These are phyloP conservation scores for Drosophila insularis DNA, from an alignment of 1,140 invertebrate genomes.

Conservation along the genomic window DNA sequence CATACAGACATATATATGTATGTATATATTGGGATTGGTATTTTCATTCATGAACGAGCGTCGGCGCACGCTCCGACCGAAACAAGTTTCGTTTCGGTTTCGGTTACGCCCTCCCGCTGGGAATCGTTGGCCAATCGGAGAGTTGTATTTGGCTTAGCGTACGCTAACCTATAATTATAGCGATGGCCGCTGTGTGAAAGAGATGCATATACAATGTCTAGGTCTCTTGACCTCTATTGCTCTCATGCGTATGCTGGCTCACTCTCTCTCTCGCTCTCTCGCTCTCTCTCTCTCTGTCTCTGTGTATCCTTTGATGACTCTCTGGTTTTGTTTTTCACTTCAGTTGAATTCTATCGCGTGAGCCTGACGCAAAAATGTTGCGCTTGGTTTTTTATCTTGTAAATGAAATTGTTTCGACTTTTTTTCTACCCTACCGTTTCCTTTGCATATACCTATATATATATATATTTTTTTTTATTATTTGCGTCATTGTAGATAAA, in stretches of 20 bases:
- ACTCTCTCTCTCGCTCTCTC: neutral
- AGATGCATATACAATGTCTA: slow-evolving; percentile 38
- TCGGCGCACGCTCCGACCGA: slow-evolving; percentile 33
- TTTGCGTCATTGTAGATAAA: slow-evolving; percentile 9
- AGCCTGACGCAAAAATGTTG: slow-evolving; percentile 31
- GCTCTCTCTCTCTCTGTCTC: neutral
- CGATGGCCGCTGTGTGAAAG: slow-evolving; percentile 78
- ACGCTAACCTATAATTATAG: slow-evolving; percentile 81
- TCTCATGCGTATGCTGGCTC: neutral
- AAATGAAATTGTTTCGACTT: slow-evolving; percentile 12
- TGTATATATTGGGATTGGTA: neutral
- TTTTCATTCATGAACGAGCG: slow-evolving; percentile 57
- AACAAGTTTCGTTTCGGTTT: slow-evolving; percentile 51
- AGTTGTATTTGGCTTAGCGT: slow-evolving; percentile 34
- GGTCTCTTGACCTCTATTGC: slow-evolving; percentile 15
- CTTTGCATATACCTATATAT: slow-evolving; percentile 3
- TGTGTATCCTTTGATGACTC: slow-evolving; percentile 16
- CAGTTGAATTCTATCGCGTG: slow-evolving; percentile 40
- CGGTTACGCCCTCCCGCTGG: slow-evolving; percentile 56
- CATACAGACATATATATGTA: neutral
- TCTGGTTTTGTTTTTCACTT: neutral
- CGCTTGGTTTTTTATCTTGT: slow-evolving; percentile 24
- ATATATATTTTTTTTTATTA: slow-evolving; percentile 1
- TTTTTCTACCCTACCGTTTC: neutral
- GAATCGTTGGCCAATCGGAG: slow-evolving; percentile 58